Base-by-base conservation (phyloP, 2,113 vertebrate genomes). In the Marmota flaviventris region DNA sequence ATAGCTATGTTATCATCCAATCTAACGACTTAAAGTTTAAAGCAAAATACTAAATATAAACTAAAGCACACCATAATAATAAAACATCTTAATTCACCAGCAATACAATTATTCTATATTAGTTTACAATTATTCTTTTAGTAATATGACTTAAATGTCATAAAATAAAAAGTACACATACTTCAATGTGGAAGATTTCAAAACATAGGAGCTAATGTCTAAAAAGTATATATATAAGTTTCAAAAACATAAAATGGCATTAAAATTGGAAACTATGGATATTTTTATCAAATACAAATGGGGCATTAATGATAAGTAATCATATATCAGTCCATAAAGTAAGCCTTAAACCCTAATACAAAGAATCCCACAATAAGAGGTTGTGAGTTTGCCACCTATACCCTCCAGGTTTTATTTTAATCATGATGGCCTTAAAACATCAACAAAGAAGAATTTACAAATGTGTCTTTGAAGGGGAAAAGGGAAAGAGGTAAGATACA, bases 31-130 rank as follows among this genome's bases (percentile, higher is more conserved):
- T 79, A 84, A 92, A 89, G 8, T 2, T 67, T 45, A 85, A 92
- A 85, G 42, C 24, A 53, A n/a, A 69, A 86, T 16, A 22, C 29
- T 73, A 53, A 87, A 56, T 5, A 67, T 56, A 76, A 11, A 22
- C 51, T 65, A 76, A 11, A 27, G 67, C 8, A 84, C 10, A 77
- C 27, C 39, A 25, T 42, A 87, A 86, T 76, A 83, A 83, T n/a
- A 72, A 77, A 93, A 63, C 20, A 39, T 8, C 84, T 78, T 67
- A 77, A 42, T 75, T 84, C 9, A 39, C 18, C 16, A 81, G 13
- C 37, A 61, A 88, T 27, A 58, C 25, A 56, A 88, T 39, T 69
- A 88, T 53, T 45, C 78, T 72, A 94, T 85, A 53, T 89, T 93
- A 81, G 10, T 76, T 93, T 85, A 11, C 0, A 42, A 16, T 45